Evolutionary conservation across 2,113 vertebrate genomes (phyloP).

Genomic region (Pampusana beccarii): DNA sequence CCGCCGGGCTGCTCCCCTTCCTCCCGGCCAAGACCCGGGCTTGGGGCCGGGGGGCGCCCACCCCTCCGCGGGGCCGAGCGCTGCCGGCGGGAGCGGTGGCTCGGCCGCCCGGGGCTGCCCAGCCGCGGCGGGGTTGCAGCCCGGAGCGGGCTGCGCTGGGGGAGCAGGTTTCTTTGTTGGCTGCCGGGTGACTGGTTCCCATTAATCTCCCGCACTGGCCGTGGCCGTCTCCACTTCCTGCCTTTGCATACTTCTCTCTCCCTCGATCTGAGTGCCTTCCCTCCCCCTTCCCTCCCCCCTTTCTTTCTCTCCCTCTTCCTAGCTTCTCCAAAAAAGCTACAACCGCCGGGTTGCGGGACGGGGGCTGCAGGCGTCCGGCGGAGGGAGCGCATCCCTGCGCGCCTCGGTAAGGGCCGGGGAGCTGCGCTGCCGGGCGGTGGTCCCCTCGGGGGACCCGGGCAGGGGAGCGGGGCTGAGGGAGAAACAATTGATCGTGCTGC

Average conservation of each 20-base stretch:
- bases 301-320: constrained; percentile 28
- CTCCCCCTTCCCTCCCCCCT: constrained; percentile 15
- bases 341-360: constrained; percentile 1
- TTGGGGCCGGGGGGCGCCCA: background rate
- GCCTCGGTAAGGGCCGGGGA: constrained; percentile 27
- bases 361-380: background rate
- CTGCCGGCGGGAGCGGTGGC: background rate
- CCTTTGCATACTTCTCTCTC: constrained; percentile 59
- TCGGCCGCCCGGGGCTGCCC: background rate
- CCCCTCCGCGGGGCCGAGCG: background rate
- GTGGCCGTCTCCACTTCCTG: constrained; percentile 72
- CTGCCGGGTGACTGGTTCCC: constrained; percentile 60
- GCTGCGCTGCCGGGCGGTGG: background rate
- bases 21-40: background rate
- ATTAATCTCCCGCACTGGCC: constrained; percentile 69
- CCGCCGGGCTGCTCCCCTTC: background rate
- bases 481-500: background rate
- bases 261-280: constrained; percentile 13
- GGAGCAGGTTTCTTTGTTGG: constrained; percentile 57
- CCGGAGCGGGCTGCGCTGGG: background rate
- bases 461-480: background rate
- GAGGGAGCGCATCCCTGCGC: constrained; percentile 6
- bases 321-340: constrained; percentile 38
- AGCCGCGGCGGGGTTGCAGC: background rate
- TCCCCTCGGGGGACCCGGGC: background rate